Base-by-base conservation (phyloP, 2,797 vertebrate genomes). In the Fundulus diaphanus region DNA sequence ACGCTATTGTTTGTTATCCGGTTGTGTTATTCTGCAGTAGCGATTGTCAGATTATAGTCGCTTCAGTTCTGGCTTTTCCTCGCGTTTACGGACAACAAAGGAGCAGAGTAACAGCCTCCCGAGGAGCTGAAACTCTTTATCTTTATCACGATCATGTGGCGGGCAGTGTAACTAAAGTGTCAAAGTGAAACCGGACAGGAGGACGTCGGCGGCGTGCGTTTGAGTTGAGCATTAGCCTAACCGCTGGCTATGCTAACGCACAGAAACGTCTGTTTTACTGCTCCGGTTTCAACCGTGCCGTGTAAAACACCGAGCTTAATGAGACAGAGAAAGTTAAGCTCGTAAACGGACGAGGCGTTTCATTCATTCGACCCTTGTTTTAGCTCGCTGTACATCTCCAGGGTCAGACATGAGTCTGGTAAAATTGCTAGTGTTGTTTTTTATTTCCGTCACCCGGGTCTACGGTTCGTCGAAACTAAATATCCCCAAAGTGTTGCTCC, bases 401-500 rank as follows among this genome's bases (percentile, higher is more conserved):
- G 78, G 73, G 70, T 54, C 86, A 74, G 85, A 90, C 89, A 93
- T 90, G 90, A 49, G 33, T 70, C 22, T 24, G 7, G 48, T 67
- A 0, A 82, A 37, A 12, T 57, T 72, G 15, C 11, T 57, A 15
- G 52, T 82, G n/a, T 40, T 78, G 3, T 54, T 85, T 4, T 46
- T 78, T 20, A 20, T 76, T 5, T 31, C 51, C 1, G 20, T 44
- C 5, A 33, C 40, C 52, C 57, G 24, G 48, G 48, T 87, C 2
- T 44, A 89, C 27, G 76, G 82, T 65, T 88, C 91, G 46, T 96
- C 97, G 31, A 98, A 96, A 87, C 93, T 99, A 42, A 99, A 97
- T 85, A 96, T 97, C 3, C 98, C 98, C 73, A 98, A 98, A 90
- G 96, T 99, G 73, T 87, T 99, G 87, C 90, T 99, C 8, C 98